Evolutionary conservation across 92 coral and sea anemone genomes (phyloP).

Genomic region (Pocillopora meandrina): DNA sequence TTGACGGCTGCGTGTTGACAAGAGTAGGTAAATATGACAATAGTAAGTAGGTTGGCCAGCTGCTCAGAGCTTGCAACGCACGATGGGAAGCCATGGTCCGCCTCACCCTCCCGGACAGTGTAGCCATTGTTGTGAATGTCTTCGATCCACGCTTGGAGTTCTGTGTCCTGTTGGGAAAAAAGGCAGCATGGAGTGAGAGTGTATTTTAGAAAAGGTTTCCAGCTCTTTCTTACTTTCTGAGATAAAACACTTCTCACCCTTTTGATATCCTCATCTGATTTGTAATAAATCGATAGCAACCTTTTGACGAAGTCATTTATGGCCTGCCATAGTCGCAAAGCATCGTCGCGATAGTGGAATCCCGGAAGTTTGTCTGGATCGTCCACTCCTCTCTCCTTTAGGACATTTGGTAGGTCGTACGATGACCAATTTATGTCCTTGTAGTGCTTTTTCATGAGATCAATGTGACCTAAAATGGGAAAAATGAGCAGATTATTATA

Average conservation of each 20-base stretch:
- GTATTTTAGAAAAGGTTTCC: neutral
- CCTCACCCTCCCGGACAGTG: conserved; percentile 48
- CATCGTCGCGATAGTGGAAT: conserved; percentile 59
- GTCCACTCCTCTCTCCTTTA: conserved; percentile 52
- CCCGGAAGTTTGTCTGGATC: conserved; percentile 45
- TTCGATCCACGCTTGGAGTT: conserved; percentile 70
- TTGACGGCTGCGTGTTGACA: conserved; percentile 92
- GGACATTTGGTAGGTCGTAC: conserved; percentile 32
- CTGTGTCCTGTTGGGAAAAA: conserved; percentile 45
- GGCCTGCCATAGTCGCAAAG: conserved; percentile 48
- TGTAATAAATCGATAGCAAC: conserved; percentile 43
- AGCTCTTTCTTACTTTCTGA: neutral
- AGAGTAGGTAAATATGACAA: conserved; percentile 75
- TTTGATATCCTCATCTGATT: conserved; percentile 10
- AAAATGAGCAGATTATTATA: neutral
- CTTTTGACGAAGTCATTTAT: conserved; percentile 27
- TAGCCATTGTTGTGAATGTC: conserved; percentile 78
- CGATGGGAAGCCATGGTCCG: conserved; percentile 67
- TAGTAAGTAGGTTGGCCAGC: conserved; percentile 67
- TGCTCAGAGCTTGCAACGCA: conserved; percentile 57
- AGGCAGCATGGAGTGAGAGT: neutral
- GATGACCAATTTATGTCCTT: conserved; percentile 24
- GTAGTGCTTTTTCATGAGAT: conserved; percentile 17
- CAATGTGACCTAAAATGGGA: conserved; percentile 4
- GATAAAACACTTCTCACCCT: neutral